phyloP scores from a whole-genome alignment of 2,113 vertebrate genomes.

The Oenanthe oenanthe region DNA sequence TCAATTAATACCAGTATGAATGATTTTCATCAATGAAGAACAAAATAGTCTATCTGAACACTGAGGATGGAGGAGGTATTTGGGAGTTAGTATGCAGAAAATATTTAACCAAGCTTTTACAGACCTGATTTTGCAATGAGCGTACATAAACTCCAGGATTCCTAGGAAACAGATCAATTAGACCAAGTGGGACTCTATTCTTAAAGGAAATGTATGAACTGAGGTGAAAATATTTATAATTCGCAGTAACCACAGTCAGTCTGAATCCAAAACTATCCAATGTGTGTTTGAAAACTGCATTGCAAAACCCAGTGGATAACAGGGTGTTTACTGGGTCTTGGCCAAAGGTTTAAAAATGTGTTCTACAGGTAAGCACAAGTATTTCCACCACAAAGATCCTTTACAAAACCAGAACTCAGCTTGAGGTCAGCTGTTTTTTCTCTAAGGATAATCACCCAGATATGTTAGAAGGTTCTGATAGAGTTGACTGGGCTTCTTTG shows the following conservation, averaged over 20 bases:
- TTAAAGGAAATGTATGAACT: neutral
- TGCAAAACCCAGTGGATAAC: neutral
- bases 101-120: neutral
- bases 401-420: neutral
- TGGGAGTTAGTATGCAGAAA: neutral
- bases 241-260: rapidly evolving
- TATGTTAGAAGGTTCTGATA: neutral
- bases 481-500: neutral
- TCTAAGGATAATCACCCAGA: neutral
- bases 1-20: neutral
- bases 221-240: neutral
- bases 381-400: neutral
- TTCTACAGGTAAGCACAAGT: neutral
- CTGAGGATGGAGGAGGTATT: neutral
- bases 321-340: neutral
- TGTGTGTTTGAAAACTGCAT: neutral
- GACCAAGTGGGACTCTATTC: neutral
- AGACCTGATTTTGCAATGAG: neutral
- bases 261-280: neutral
- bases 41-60: neutral
- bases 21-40: neutral
- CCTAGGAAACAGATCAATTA: neutral
- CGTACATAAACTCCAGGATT: neutral
- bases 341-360: neutral
- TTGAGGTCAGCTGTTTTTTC: neutral